A percentile compares a stretch with the other conserved stretches of the same genome.
Evolutionary conservation across 2,113 vertebrate genomes (phyloP).

Genomic region (Coptodon rendalli): DNA sequence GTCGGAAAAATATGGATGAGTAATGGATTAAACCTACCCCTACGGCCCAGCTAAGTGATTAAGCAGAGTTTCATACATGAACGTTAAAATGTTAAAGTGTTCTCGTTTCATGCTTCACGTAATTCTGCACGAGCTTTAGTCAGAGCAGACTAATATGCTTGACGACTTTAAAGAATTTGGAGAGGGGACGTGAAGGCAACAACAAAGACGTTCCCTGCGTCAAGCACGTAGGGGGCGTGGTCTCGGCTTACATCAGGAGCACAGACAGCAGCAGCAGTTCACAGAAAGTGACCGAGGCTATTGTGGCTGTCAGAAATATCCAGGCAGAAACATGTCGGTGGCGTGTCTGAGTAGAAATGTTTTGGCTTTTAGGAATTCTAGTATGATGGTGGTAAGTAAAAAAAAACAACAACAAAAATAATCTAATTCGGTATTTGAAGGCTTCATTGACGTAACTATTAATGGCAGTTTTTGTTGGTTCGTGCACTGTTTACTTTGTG

Average conservation of each 20-base stretch:
- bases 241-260: background rate
- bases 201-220: background rate
- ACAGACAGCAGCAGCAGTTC: background rate
- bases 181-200: background rate
- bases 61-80: background rate
- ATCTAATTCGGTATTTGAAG: background rate
- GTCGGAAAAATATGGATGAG: background rate
- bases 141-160: background rate
- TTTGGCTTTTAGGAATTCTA: slow-evolving; percentile 20
- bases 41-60: background rate
- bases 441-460: background rate
- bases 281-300: background rate
- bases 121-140: background rate
- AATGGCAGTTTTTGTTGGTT: background rate
- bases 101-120: background rate
- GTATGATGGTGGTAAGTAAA: slow-evolving; percentile 43
- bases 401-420: rapidly evolving
- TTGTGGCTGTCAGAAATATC: background rate
- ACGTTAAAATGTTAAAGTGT: background rate
- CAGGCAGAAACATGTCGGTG: slow-evolving; percentile 29
- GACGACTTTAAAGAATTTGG: background rate
- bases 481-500: background rate
- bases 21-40: background rate
- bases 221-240: background rate
- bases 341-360: slow-evolving; percentile 34